A percentile compares a stretch with the other conserved stretches of the same genome.
These are phyloP conservation scores for Caretta caretta DNA, from an alignment of 2,113 vertebrate species.

Conservation along the genomic window DNA sequence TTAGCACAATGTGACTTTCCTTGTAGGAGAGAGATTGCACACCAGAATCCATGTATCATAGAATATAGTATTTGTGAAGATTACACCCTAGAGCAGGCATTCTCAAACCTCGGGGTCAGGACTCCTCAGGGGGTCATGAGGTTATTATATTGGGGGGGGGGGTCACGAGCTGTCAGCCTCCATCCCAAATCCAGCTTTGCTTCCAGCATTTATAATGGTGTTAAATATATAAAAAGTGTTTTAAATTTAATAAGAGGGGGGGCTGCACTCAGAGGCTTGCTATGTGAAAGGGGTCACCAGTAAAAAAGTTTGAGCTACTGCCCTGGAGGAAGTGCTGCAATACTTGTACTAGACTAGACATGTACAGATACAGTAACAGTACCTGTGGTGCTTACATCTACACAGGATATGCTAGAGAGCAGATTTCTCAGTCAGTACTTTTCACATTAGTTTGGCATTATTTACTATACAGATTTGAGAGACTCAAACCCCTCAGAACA, in stretches of 20 bases:
- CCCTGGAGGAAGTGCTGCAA: not conserved
- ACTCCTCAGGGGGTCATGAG: no score
- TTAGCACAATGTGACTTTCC: not conserved
- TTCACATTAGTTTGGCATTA: not conserved
- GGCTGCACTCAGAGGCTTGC: no score
- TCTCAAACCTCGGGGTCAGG: no score
- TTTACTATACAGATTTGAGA: not conserved
- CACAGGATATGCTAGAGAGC: not conserved
- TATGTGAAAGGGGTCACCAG: no score
- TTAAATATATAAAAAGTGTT: no score
- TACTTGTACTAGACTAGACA: not conserved
- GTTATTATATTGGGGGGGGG: no score
- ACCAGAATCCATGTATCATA: not conserved
- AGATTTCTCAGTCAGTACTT: not conserved
- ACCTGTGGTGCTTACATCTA: accelerated
- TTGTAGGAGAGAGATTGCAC: not conserved
- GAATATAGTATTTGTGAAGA: not conserved
- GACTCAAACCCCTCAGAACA: not conserved
- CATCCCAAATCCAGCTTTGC: no score
- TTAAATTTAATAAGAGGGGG: no score
- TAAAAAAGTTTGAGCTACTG: no score
- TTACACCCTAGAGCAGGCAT: not conserved
- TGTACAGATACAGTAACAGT: accelerated
- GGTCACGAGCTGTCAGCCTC: no score
- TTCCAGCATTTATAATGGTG: no score